Evolutionary conservation across 2,888 invertebrate species (phyloP).

Genomic region (Rhamphomyia laevipes): DNA sequence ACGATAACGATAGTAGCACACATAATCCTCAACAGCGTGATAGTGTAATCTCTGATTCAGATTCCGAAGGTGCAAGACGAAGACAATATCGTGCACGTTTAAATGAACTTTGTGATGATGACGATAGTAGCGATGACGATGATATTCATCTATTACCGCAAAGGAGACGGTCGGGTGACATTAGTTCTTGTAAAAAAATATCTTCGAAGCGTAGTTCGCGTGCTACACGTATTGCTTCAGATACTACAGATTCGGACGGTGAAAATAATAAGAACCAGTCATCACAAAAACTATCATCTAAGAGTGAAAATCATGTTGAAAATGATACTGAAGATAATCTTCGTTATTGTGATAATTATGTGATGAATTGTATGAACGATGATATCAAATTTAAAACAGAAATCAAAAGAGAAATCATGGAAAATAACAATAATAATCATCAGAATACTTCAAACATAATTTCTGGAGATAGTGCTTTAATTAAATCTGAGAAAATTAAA

Average conservation of each 20-base stretch:
- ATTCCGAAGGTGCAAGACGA: constrained; percentile 35
- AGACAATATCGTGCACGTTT: constrained; percentile 38
- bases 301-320: neutral
- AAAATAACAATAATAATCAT: constrained; percentile 28
- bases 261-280: neutral
- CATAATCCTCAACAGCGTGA: constrained; percentile 16
- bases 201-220: constrained; percentile 54
- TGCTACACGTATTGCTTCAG: constrained; percentile 59
- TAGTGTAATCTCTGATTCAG: constrained; percentile 38
- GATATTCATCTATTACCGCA: constrained; percentile 19
- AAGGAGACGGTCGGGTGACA: no score
- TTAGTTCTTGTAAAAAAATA: constrained; percentile 39
- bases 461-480: neutral
- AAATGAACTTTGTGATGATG: constrained; percentile 40
- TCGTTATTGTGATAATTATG: constrained; percentile 13
- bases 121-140: constrained; percentile 29
- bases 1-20: neutral
- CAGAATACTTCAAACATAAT: constrained; percentile 20
- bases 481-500: neutral
- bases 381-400: constrained; percentile 45
- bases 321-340: neutral
- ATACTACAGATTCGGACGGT: constrained; percentile 52
- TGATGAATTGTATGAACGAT: constrained; percentile 16
- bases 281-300: neutral
- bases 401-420: constrained; percentile 45